Evolutionary conservation across 2,888 invertebrate genomes (phyloP), one percentile per base, ranked within the genome.

Genomic region (Seira ritae): DNA sequence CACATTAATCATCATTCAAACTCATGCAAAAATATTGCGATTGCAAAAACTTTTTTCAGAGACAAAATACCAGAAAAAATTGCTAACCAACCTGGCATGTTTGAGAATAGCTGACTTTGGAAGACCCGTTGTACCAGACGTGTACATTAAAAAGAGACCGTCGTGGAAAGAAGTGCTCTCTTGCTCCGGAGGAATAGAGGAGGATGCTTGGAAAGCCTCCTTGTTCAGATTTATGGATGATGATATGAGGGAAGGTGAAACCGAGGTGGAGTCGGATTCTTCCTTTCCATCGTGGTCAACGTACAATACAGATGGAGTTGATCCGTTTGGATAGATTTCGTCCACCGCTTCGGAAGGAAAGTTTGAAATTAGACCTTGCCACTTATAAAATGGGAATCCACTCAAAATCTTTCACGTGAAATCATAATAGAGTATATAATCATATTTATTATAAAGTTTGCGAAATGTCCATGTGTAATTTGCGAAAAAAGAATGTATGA

Each of bases 71-170:
- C 19, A n/a, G 3, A 23, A 67, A 15, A 8, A 12, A 12, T 15
- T 8, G 65, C 65, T 17, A 10, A 65, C 65, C 8, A 19, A 23
- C 19, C 68, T 69, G 17, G 68, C 20, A 24, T 71, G 77, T 55
- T 69, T 68, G n/a, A 77, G 68, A 17, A 55, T 50, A 46, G 77
- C 69, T 23, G 77, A 68, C 31, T 77, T 75, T 1, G 75, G 20
- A 66, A 37, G 10, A 66, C 75, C 12, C 10, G 10, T 79, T 1
- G 74, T 80, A 1, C 80, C 80, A 0, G 74, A 80, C 0, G 80
- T 80, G 60, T 66, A 80, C 20, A 80, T 23, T 15, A 74, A 80
- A 67, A 74, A 31, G 10, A 73, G 62, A 46, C 67, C 55, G 22
- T 80, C 73, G 19, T 55, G 74, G 31, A 74, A 80, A 1, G 50